These are phyloP conservation scores for Drosophila macrospina DNA, from an alignment of 2,888 invertebrate genomes.

Conservation along the genomic window DNA sequence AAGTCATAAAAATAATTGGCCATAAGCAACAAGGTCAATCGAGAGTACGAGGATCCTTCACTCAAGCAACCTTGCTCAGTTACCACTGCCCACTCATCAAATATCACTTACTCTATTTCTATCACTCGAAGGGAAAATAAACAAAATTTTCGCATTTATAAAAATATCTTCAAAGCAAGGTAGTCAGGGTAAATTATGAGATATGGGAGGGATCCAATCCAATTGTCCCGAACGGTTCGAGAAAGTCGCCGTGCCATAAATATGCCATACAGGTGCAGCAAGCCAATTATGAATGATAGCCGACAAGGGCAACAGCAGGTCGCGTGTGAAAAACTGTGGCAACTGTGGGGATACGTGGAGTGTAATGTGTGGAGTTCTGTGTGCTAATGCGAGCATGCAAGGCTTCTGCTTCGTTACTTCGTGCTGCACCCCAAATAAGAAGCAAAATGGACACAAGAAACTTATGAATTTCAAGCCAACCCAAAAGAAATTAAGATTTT, in stretches of 20 bases:
- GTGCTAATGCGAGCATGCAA: conserved; percentile 24
- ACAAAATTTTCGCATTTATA: no score
- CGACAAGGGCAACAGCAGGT: conserved; percentile 25
- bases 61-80: conserved; percentile 9
- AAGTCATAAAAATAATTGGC: conserved; percentile 68
- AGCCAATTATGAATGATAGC: conserved; percentile 75
- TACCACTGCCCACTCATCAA: background rate
- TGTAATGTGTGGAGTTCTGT: background rate
- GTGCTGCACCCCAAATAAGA: conserved; percentile 63
- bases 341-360: background rate
- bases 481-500: conserved; percentile 78
- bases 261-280: conserved; percentile 70
- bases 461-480: conserved; percentile 42
- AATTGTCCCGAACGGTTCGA: conserved; percentile 11
- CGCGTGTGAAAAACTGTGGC: conserved; percentile 30
- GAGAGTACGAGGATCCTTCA: conserved; percentile 2
- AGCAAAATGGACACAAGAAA: conserved; percentile 64
- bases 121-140: background rate
- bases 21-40: conserved; percentile 40
- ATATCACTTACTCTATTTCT: conserved; percentile 3
- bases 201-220: conserved; percentile 8
- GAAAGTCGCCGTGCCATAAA: conserved; percentile 55
- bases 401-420: conserved; percentile 4
- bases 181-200: background rate
- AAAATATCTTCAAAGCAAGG: background rate